Evolutionary conservation across 2,113 vertebrate species (phyloP).

Genomic region (Ranitomeya imitator): DNA sequence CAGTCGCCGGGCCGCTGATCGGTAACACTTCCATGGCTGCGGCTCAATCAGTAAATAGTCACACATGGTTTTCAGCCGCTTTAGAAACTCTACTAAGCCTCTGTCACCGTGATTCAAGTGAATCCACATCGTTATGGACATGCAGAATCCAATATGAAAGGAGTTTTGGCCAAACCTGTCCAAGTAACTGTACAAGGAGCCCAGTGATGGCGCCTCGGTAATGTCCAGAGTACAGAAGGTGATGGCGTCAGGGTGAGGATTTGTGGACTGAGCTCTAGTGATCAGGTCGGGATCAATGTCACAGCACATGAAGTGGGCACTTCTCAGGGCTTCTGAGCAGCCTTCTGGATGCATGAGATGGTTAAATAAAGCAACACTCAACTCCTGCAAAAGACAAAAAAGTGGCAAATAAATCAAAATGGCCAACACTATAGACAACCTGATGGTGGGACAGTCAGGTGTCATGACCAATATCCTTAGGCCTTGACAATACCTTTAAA

Average conservation of each 20-base stretch:
- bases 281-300: constrained; percentile 86
- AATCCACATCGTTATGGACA: constrained; percentile 97
- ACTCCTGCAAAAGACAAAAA: constrained; percentile 75
- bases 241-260: constrained; percentile 78
- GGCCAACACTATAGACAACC: not conserved
- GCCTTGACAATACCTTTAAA: too few relatives aligned
- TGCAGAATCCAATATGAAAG: constrained; percentile 85
- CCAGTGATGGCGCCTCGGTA: constrained; percentile 70
- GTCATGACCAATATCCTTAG: too few relatives aligned
- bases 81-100: constrained; percentile 79
- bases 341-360: constrained; percentile 73
- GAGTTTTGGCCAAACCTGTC: constrained; percentile 67
- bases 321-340: constrained; percentile 32
- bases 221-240: constrained; percentile 84
- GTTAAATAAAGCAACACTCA: constrained; percentile 85
- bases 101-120: constrained; percentile 89
- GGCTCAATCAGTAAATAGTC: constrained; percentile 84
- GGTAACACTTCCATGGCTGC: constrained; percentile 93
- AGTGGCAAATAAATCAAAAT: not conserved
- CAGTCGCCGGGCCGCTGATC: constrained; percentile 85
- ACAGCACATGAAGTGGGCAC: constrained; percentile 82
- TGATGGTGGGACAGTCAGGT: too few relatives aligned
- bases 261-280: constrained; percentile 75
- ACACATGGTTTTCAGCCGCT: constrained; percentile 76
- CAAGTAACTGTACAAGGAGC: constrained; percentile 73